Percentiles rank a stretch among this genome's conserved stretches.
These are phyloP conservation scores for Whitmania pigra DNA, from an alignment of 1,140 invertebrate genomes.

Conservation along the genomic window DNA sequence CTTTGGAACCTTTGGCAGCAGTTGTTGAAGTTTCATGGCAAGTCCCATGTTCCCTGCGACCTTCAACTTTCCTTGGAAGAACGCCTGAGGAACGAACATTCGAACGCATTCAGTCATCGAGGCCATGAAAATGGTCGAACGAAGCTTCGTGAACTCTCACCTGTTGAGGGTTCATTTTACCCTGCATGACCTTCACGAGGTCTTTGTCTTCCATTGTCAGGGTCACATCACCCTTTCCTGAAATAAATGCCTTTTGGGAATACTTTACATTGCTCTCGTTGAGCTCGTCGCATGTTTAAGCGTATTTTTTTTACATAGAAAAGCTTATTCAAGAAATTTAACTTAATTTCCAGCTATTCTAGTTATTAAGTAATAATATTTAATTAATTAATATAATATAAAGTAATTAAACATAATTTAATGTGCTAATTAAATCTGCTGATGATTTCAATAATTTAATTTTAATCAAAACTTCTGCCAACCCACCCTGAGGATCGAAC, in stretches of 20 bases:
- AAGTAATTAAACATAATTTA: too few relatives aligned
- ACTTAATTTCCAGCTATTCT: too few relatives aligned
- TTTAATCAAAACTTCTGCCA: too few relatives aligned
- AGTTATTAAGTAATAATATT: too few relatives aligned
- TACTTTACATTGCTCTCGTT: too few relatives aligned
- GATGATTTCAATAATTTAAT: too few relatives aligned
- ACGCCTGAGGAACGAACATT: slow-evolving; percentile 53
- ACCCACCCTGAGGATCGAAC: slow-evolving; percentile 55
- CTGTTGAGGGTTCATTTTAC: slow-evolving; percentile 77
- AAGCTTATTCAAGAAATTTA: too few relatives aligned
- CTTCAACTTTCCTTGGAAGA: slow-evolving; percentile 92
- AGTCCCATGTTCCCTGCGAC: slow-evolving; percentile 89
- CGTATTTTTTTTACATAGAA: too few relatives aligned
- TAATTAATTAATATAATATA: too few relatives aligned
- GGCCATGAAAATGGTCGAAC: background rate
- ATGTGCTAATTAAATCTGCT: too few relatives aligned
- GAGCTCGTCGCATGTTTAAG: too few relatives aligned
- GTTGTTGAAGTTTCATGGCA: slow-evolving; percentile 80
- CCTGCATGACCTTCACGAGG: slow-evolving; percentile 68
- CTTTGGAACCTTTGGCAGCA: slow-evolving; percentile 31
- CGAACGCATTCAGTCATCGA: slow-evolving; percentile 11
- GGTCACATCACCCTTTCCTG: slow-evolving; percentile 77
- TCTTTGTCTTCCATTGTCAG: slow-evolving; percentile 75
- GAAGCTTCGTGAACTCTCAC: slow-evolving; percentile 28
- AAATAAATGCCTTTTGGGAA: too few relatives aligned